These are phyloP conservation scores for Dendroctonus valens DNA, from an alignment of 1,140 invertebrate species.

Conservation along the genomic window DNA sequence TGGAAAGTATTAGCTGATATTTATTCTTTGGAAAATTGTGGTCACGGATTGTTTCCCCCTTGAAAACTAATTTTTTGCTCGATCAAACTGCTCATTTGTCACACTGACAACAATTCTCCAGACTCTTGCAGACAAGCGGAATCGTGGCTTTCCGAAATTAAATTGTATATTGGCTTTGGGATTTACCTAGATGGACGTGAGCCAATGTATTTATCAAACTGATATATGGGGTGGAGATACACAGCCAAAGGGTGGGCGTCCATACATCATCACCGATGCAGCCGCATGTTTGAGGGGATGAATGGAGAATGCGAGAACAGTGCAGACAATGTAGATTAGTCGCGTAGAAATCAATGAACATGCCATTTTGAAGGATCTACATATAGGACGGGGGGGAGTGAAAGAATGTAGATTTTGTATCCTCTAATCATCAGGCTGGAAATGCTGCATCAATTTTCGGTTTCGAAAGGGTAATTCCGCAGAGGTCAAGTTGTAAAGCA, in stretches of 20 bases:
- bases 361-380: no score
- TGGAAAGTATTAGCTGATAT: no score
- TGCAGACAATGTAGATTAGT: no score
- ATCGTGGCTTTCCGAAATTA: conserved; percentile 3
- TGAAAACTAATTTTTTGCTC: neutral
- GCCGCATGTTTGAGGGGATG: neutral
- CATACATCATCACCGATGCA: neutral
- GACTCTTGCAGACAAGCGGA: neutral
- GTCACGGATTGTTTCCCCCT: no score
- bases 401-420: neutral
- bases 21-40: no score
- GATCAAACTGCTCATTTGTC: neutral
- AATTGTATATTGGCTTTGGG: conserved; percentile 1
- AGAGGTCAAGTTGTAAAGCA: conserved; percentile 1
- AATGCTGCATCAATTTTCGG: neutral
- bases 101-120: neutral
- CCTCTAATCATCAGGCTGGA: neutral
- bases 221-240: neutral
- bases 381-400: no score
- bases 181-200: conserved; percentile 1
- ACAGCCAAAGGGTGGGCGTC: neutral
- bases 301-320: neutral
- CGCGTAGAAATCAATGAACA: no score
- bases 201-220: conserved; percentile 8
- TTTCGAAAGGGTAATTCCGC: neutral